Base-by-base conservation (phyloP, 2,113 vertebrate genomes). In the Sisor rabdophorus region DNA sequence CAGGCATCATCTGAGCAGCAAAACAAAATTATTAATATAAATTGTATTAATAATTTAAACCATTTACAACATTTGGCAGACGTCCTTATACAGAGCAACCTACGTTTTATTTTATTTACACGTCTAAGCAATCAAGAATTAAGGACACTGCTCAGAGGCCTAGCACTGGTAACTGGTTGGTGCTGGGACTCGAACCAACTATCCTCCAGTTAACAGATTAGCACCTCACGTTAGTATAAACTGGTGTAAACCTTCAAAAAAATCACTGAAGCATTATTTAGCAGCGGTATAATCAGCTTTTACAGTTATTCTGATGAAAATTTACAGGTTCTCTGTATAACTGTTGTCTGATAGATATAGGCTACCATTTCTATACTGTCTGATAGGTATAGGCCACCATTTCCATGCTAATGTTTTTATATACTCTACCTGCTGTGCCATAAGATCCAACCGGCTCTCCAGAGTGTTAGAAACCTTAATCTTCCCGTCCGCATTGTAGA, bases 381-480 rank as follows among this genome's bases (percentile, higher is more conserved):
- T n/a, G n/a, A n/a, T n/a, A n/a, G n/a, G n/a, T n/a, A n/a, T n/a
- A 61, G 11, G 17, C 50, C 11, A 17, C 24, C 58, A 17, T 60
- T 17, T 19, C 58, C 58, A 28, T n/a, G 10, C 9, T 32, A 32
- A 6, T 32, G 1, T 58, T 58, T 15, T 11, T 47, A 13, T 10
- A 7, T 4, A 60, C 73, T 72, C 0, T 83, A 98, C 97, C 94
- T 99, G 97, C 89, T 98, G 97, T 74, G 95, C 97, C 84, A 99
- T 94, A 56, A 99, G 95, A 7, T 98, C 96, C 93, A 98, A 91
- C 50, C 97, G 90, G 88, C 95, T 99, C 86, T 99, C 97, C 82
- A 99, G 86, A 40, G 97, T 99, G 86, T 99, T 99, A 67, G 95
- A 86, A 80, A 98, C 96, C 83, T 98, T 98, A 81, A 99, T 98